These are phyloP conservation scores for Drosophila borborema DNA, from an alignment of 2,888 invertebrate species.

Conservation along the genomic window DNA sequence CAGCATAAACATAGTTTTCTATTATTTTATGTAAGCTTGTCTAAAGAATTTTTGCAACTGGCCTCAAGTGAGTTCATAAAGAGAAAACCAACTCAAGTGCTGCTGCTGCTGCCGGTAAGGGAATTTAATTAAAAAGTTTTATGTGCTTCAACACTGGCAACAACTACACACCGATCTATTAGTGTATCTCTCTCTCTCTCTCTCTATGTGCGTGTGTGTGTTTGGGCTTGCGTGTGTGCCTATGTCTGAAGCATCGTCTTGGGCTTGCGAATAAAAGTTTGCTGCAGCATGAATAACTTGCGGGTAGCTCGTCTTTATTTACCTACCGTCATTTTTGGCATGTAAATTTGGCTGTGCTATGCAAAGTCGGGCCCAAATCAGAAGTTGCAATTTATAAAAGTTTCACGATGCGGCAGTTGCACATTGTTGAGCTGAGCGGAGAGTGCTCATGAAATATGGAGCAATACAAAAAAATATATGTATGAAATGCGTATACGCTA, in stretches of 20 bases:
- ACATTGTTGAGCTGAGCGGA: constrained; percentile 49
- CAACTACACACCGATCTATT: constrained; percentile 15
- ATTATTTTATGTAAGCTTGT: constrained; percentile 61
- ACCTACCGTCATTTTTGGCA: constrained; percentile 8
- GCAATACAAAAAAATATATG: constrained; percentile 8
- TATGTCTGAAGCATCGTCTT: constrained; percentile 35
- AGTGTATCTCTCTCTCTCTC: neutral
- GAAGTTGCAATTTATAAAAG: constrained; percentile 69
- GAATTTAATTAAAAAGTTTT: constrained; percentile 78
- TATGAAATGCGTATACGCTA: constrained; percentile 46
- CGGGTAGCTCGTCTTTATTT: constrained; percentile 9
- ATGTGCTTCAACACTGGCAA: constrained; percentile 35
- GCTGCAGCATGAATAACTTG: constrained; percentile 48
- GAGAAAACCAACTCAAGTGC: constrained; percentile 41
- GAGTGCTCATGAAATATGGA: constrained; percentile 50
- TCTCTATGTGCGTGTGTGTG: neutral
- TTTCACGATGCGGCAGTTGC: constrained; percentile 53
- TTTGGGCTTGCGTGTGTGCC: constrained; percentile 33
- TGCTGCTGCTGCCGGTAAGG: constrained; percentile 31
- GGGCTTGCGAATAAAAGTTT: constrained; percentile 30
- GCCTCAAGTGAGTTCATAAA: constrained; percentile 28
- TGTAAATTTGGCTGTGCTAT: constrained; percentile 7
- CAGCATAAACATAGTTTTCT: constrained; percentile 47
- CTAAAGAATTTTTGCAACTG: constrained; percentile 31
- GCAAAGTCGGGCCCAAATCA: constrained; percentile 33